These are phyloP conservation scores for Ceyx erithaca DNA, from an alignment of 2,797 vertebrate genomes.

Conservation along the genomic window DNA sequence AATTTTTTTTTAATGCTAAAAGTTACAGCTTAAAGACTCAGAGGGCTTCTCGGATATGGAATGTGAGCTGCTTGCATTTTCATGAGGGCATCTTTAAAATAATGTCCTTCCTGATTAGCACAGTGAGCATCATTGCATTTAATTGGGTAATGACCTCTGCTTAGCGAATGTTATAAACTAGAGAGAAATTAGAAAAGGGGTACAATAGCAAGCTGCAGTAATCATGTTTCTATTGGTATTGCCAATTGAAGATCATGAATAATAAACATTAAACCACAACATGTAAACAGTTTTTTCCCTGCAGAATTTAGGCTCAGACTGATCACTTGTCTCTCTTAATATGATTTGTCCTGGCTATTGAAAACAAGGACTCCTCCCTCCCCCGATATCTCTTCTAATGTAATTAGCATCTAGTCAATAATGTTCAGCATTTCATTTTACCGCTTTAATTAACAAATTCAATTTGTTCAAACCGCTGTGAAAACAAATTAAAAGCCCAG, in stretches of 20 bases:
- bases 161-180: constrained; percentile 64
- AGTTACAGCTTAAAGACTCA: constrained; percentile 29
- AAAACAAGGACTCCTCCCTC: constrained; percentile 86
- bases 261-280: constrained; percentile 79
- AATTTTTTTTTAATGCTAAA: constrained; percentile 52
- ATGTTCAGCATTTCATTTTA: constrained; percentile 99
- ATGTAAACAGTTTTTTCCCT: constrained; percentile 78
- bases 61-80: constrained; percentile 55
- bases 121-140: constrained; percentile 68
- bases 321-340: constrained; percentile 86
- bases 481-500: constrained; percentile 87
- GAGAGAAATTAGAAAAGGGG: constrained; percentile 67
- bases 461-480: constrained; percentile 94
- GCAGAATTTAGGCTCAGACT: constrained; percentile 78
- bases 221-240: constrained; percentile 73
- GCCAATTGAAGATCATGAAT: constrained; percentile 73
- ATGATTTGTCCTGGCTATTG: constrained; percentile 92
- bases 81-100: constrained; percentile 61
- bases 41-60: constrained; percentile 18
- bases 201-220: constrained; percentile 63
- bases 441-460: constrained; percentile 99
- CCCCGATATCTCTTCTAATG: constrained; percentile 91
- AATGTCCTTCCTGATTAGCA: constrained; percentile 68
- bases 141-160: constrained; percentile 73
- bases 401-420: constrained; percentile 99